Base-by-base conservation (phyloP, 1,140 invertebrate genomes). In the Drosophila dunni region DNA sequence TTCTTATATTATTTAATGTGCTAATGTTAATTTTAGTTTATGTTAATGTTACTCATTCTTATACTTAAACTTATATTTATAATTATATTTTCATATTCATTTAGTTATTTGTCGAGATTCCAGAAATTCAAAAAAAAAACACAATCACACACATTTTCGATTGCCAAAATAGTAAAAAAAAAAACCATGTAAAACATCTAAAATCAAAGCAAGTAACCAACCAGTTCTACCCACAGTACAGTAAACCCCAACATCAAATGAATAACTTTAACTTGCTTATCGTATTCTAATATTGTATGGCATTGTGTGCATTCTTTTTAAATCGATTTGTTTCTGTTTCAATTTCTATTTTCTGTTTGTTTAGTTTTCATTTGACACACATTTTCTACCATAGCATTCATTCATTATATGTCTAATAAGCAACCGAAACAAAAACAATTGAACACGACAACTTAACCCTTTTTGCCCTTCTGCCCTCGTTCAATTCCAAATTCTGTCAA, bases 131-230 rank as follows among this genome's bases (percentile, higher is more conserved):
- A 11, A 24, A 5, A 33, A 29, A n/a, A 13, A 11, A 29, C 24
- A 29, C 24, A 29, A 29, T 29, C 48, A 38, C 11, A 63, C 17
- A 50, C 29, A 29, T 34, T 10, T 29, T 40, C 17, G 7, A 53
- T 10, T 7, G 13, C 3, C 17, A n/a, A 65, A 54, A 71, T 80
- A 79, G 65, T 61, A 50, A 8, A 24, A 66, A 15, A 57, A 40
- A 75, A 3, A 29, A 75, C 75, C 61, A 69, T 78, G 75, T 82
- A 78, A 81, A 81, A 79, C 78, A 81, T 44, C 44, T 80, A 63
- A 73, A 81, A 81, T 82, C 80, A 83, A 83, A 84, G 77, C 80
- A 83, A 83, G 79, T 80, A 79, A 82, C 65, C 72, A 78, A 70
- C 56, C 63, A 70, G 81, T 54, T 58, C n/a, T 64, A 66, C 50